phyloP scores from a whole-genome alignment of 2,113 vertebrate genomes.

The Nyctibius bracteatus region DNA sequence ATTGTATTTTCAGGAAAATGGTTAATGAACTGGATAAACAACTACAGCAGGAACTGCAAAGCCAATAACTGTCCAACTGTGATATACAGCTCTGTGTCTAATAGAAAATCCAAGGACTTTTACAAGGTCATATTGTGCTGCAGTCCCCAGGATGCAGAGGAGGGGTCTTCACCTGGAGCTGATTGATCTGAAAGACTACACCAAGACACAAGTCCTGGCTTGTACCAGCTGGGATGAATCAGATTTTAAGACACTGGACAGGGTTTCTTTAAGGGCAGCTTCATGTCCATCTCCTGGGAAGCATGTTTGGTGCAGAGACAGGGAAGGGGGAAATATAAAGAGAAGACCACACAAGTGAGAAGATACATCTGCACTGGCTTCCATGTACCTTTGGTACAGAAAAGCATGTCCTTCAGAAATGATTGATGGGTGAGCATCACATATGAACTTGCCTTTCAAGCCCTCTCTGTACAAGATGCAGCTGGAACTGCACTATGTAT shows the following conservation, averaged over 20 bases:
- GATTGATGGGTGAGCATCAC: not conserved
- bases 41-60: conserved; percentile 56
- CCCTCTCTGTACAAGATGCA: not conserved
- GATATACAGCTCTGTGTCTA: conserved; percentile 49
- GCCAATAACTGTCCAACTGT: conserved; percentile 45
- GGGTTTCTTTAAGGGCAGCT: not conserved
- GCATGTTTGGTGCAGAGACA: not conserved
- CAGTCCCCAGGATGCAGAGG: not conserved
- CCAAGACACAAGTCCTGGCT: not conserved
- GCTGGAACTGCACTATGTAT: not conserved
- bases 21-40: conserved; percentile 65
- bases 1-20: conserved; percentile 60
- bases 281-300: not conserved
- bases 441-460: not conserved
- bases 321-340: not conserved
- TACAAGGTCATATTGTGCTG: conserved; percentile 26
- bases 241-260: not conserved
- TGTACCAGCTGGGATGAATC: not conserved
- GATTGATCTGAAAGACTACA: not conserved
- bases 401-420: not conserved
- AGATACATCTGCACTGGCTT: not conserved
- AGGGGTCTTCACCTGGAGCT: not conserved
- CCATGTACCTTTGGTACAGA: not conserved
- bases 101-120: conserved; percentile 39
- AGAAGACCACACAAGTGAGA: not conserved